A percentile compares a stretch with the other conserved stretches of the same genome.
These are phyloP conservation scores for Podotricha telesiphe DNA, from an alignment of 2,888 invertebrate genomes.

Conservation along the genomic window DNA sequence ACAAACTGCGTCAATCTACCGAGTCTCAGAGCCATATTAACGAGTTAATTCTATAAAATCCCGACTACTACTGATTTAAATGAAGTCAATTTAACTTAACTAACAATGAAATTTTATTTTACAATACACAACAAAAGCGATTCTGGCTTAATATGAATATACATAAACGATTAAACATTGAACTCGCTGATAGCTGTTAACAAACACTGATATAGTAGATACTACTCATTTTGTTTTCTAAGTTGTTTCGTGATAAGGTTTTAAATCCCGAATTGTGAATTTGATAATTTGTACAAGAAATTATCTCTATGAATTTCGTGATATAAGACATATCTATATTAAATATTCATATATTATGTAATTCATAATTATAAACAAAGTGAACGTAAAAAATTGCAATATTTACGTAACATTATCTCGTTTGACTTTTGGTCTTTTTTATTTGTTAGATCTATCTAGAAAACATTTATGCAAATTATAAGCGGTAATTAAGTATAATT, in stretches of 20 bases:
- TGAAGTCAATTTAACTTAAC: neutral
- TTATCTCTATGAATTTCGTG: neutral
- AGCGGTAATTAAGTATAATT: no score
- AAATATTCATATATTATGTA: no score
- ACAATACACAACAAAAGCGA: neutral
- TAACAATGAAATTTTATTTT: slow-evolving; percentile 8
- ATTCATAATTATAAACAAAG: no score
- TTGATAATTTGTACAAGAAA: slow-evolving; percentile 1
- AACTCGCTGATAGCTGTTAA: slow-evolving; percentile 40
- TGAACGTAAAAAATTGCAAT: no score
- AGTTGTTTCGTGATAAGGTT: slow-evolving; percentile 1
- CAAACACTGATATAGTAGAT: slow-evolving; percentile 34
- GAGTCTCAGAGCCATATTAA: slow-evolving; percentile 57
- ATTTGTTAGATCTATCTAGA: no score
- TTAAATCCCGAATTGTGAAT: neutral
- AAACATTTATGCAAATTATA: no score
- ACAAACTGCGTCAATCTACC: slow-evolving; percentile 56
- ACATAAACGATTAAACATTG: slow-evolving; percentile 35
- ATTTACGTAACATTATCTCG: no score
- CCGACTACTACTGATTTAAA: slow-evolving; percentile 40
- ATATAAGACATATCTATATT: neutral
- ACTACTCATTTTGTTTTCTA: slow-evolving; percentile 9
- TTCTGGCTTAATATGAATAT: neutral
- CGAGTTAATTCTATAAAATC: slow-evolving; percentile 42
- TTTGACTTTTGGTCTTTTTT: no score